Conservation (phyloP, 2,888 invertebrate genomes). For the Chromoteleia sp. region DNA sequence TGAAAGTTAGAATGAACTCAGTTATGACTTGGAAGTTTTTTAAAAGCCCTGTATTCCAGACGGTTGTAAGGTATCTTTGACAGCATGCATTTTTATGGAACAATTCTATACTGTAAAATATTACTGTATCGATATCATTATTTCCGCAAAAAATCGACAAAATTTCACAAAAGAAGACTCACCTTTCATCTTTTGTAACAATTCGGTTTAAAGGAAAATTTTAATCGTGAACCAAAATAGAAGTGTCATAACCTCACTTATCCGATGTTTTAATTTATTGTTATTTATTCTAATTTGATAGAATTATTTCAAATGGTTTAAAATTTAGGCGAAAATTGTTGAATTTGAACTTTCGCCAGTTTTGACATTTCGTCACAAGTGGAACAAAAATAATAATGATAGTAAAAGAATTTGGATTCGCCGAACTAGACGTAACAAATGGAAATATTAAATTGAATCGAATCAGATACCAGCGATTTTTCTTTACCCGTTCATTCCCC, state of each 20-base stretch:
- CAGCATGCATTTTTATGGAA: constrained; percentile 41
- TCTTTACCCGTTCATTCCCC: constrained; percentile 5
- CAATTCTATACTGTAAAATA: constrained; percentile 14
- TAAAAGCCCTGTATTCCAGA: constrained; percentile 33
- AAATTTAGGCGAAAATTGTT: too few species aligned
- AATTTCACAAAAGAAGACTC: neutral
- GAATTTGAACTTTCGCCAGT: too few species aligned
- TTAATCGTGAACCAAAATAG: too few species aligned
- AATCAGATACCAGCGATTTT: constrained; percentile 9
- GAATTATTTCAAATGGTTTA: too few species aligned
- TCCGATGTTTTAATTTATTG: too few species aligned
- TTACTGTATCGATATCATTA: constrained; percentile 24
- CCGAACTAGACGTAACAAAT: neutral
- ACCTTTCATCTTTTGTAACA: too few species aligned
- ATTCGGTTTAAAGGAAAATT: too few species aligned
- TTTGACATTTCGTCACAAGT: too few species aligned
- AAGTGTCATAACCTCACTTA: too few species aligned
- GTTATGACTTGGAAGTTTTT: constrained; percentile 47
- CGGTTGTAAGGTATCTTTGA: constrained; percentile 20
- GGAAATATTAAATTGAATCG: constrained; percentile 28
- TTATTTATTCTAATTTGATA: too few species aligned
- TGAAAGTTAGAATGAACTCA: constrained; percentile 36
- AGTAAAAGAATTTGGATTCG: constrained; percentile 8
- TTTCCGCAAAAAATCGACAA: constrained; percentile 4
- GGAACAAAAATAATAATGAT: neutral